Conservation (phyloP, 1,140 invertebrate species). For the Aphelinus atriplicis region DNA sequence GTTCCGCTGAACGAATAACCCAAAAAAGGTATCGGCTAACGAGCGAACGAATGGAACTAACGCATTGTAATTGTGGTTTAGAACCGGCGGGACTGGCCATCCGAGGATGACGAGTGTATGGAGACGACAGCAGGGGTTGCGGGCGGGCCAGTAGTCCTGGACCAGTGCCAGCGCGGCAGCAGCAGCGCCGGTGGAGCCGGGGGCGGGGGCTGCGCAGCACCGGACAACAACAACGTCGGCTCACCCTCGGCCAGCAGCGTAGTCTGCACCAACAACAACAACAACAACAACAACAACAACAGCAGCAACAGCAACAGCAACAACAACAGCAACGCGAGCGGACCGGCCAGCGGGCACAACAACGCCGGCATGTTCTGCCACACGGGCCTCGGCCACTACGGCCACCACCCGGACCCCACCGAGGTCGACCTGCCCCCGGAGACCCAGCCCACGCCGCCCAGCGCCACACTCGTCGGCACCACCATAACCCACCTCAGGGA, state of each 20-base stretch:
- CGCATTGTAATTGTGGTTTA: slow-evolving; percentile 31
- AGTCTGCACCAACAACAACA: slow-evolving; percentile 18
- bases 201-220: slow-evolving; percentile 2
- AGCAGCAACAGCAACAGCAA: slow-evolving; percentile 36
- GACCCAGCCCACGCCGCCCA: slow-evolving; percentile 65
- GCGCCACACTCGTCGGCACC: slow-evolving; percentile 66
- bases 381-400: slow-evolving; percentile 65
- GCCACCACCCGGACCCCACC: slow-evolving; percentile 63
- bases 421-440: slow-evolving; percentile 66
- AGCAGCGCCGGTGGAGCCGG: slow-evolving; percentile 41
- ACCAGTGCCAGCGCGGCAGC: slow-evolving; percentile 62
- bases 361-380: slow-evolving; percentile 64
- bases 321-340: slow-evolving; percentile 46
- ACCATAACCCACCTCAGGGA: slow-evolving; percentile 64
- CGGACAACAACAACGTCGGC: slow-evolving; percentile 20
- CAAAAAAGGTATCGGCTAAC: too few relatives aligned
- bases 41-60: too few relatives aligned
- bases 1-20: too few relatives aligned
- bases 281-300: slow-evolving; percentile 9
- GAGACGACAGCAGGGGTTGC: slow-evolving; percentile 48
- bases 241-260: slow-evolving; percentile 9
- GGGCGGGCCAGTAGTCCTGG: slow-evolving; percentile 59
- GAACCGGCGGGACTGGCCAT: slow-evolving; percentile 63
- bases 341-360: not conserved
- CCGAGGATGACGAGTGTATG: slow-evolving; percentile 65